A percentile compares a stretch with the other conserved stretches of the same genome.
phyloP scores from a whole-genome alignment of 2,797 vertebrate species.

The Sciaenops ocellatus region DNA sequence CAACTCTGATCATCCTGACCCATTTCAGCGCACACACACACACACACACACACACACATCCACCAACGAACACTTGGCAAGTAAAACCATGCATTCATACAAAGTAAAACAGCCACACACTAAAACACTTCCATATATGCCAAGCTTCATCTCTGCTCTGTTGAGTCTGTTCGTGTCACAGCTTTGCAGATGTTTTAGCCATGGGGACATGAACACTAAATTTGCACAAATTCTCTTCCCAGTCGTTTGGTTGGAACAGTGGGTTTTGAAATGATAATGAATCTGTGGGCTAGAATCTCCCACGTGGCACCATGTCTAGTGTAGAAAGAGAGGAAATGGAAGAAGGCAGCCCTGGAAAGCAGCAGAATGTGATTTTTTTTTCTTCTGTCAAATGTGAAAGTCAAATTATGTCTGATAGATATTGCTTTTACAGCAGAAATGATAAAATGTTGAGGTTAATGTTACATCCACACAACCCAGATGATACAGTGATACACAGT shows the following conservation, averaged over 20 bases:
- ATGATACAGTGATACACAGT: constrained; percentile 10
- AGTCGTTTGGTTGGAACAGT: constrained; percentile 72
- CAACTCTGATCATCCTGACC: constrained; percentile 57
- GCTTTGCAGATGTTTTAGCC: constrained; percentile 76
- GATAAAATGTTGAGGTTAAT: constrained; percentile 49
- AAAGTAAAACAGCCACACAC: constrained; percentile 41
- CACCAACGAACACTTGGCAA: background rate
- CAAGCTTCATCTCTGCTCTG: constrained; percentile 67
- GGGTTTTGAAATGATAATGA: constrained; percentile 84
- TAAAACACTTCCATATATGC: constrained; percentile 56
- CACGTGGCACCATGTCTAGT: constrained; percentile 65
- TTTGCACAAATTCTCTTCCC: constrained; percentile 74
- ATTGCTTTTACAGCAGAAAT: constrained; percentile 43
- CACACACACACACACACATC: background rate
- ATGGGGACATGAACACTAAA: constrained; percentile 70
- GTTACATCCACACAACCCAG: constrained; percentile 7
- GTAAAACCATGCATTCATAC: constrained; percentile 29
- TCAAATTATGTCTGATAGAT: constrained; percentile 55
- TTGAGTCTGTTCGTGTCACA: constrained; percentile 69
- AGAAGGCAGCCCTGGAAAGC: constrained; percentile 68
- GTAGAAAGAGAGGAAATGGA: constrained; percentile 71
- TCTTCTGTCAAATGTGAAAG: constrained; percentile 57
- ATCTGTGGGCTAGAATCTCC: constrained; percentile 74
- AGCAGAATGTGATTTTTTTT: constrained; percentile 33
- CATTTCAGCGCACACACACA: constrained; percentile 41